These are phyloP conservation scores for Sebastes trivittatus DNA, from an alignment of 2,797 vertebrate genomes.

Conservation along the genomic window DNA sequence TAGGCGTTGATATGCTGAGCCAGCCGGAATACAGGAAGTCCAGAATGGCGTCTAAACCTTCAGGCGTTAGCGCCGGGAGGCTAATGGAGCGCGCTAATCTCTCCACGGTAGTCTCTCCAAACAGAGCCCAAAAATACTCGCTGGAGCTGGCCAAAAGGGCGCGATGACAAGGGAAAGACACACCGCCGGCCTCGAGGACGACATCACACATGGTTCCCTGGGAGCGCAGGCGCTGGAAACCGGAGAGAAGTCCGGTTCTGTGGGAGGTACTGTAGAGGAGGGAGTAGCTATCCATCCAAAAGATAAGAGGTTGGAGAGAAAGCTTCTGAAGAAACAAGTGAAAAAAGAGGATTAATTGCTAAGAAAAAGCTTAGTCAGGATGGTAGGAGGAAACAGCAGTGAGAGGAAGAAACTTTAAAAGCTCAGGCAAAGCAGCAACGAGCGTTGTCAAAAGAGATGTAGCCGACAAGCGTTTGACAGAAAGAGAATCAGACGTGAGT, in stretches of 20 bases:
- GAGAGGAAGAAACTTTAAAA: not conserved
- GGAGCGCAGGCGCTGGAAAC: slow-evolving; percentile 89
- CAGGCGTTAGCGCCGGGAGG: slow-evolving; percentile 85
- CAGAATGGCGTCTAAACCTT: slow-evolving; percentile 87
- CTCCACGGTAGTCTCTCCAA: slow-evolving; percentile 90
- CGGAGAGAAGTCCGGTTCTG: slow-evolving; percentile 83
- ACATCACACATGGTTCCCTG: slow-evolving; percentile 92
- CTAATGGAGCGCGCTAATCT: slow-evolving; percentile 82
- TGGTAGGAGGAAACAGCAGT: not conserved
- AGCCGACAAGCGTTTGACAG: not conserved
- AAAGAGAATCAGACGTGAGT: slow-evolving; percentile 1
- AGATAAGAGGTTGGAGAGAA: not conserved
- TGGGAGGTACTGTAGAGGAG: slow-evolving; percentile 92
- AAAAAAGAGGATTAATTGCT: not conserved
- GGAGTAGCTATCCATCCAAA: slow-evolving; percentile 90
- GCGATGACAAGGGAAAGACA: slow-evolving; percentile 91
- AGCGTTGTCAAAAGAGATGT: not conserved
- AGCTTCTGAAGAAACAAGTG: not conserved
- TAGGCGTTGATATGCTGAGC: slow-evolving; percentile 87
- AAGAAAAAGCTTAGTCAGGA: not conserved
- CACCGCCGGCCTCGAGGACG: slow-evolving; percentile 87
- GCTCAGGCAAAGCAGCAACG: not conserved
- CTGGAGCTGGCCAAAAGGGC: slow-evolving; percentile 93
- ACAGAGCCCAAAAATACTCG: slow-evolving; percentile 95
- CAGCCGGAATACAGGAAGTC: slow-evolving; percentile 97